These are phyloP conservation scores for Rhyacophila evoluta DNA, from an alignment of 2,888 invertebrate species.

Conservation along the genomic window DNA sequence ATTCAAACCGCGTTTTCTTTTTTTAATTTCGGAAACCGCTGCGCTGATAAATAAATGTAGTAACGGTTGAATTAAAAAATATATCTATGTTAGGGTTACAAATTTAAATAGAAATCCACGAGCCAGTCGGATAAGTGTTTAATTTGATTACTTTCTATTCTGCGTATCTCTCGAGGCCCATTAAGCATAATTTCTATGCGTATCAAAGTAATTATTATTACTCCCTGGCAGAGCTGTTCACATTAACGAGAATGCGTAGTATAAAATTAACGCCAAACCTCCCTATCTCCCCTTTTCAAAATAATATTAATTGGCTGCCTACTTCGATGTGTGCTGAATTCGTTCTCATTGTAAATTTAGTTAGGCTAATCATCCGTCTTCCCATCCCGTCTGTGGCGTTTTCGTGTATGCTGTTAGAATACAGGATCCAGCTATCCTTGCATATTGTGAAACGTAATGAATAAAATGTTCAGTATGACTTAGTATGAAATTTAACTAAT, in stretches of 20 bases:
- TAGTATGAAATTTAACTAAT: no score
- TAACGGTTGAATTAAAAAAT: no score
- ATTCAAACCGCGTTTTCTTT: no score
- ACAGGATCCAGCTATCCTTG: neutral
- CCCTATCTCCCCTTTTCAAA: neutral
- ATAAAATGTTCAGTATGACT: no score
- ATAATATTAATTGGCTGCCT: neutral
- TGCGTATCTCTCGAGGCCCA: slow-evolving; percentile 7
- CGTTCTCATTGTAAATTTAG: neutral
- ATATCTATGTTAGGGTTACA: no score
- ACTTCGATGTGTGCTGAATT: slow-evolving; percentile 9
- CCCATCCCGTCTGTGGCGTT: neutral
- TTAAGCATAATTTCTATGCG: slow-evolving; percentile 14
- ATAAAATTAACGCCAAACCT: neutral
- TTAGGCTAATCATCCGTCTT: neutral
- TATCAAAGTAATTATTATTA: slow-evolving; percentile 7
- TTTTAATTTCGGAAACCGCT: no score
- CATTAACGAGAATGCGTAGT: neutral
- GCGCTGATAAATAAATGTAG: no score
- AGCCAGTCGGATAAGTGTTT: neutral
- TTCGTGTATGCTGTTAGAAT: neutral
- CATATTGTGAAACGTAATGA: neutral
- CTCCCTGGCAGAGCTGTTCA: neutral
- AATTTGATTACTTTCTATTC: slow-evolving; percentile 1
- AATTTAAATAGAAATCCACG: neutral